Conservation (phyloP, 1,140 invertebrate genomes). For the silkworm (Bombyx mori) region DNA sequence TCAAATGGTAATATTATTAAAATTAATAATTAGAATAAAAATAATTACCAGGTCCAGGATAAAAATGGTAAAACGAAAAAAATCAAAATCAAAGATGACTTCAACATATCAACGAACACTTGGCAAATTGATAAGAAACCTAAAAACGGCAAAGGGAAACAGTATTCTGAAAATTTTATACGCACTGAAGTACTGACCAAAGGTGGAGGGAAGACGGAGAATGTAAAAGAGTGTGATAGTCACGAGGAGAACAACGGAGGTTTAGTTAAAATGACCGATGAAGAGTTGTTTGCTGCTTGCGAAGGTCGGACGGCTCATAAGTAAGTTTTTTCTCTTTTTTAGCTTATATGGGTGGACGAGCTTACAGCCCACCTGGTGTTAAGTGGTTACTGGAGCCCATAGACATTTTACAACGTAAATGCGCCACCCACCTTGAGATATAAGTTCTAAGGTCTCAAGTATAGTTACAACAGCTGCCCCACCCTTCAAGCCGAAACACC, state of each 20-base stretch:
- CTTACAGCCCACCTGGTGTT: too few relatives aligned
- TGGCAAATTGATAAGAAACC: constrained; percentile 43
- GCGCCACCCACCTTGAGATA: too few relatives aligned
- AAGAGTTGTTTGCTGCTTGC: constrained; percentile 84
- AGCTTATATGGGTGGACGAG: too few relatives aligned
- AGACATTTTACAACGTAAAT: too few relatives aligned
- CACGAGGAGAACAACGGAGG: constrained; percentile 24
- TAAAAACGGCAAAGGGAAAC: constrained; percentile 21
- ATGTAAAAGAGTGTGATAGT: constrained; percentile 29
- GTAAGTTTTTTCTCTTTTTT: constrained; percentile 49
- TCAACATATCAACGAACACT: constrained; percentile 51
- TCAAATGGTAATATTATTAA: not conserved
- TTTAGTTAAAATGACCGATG: constrained; percentile 76
- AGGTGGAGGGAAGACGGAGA: constrained; percentile 44
- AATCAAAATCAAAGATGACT: constrained; percentile 46
- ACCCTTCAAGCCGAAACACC: too few relatives aligned
- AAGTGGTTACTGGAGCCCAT: too few relatives aligned
- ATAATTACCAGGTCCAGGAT: constrained; percentile 40
- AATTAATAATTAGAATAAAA: not conserved
- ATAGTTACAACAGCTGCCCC: too few relatives aligned
- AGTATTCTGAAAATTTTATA: constrained; percentile 62
- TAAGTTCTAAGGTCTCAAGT: too few relatives aligned
- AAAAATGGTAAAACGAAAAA: constrained; percentile 54
- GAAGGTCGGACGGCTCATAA: constrained; percentile 86
- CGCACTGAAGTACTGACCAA: constrained; percentile 64